phyloP scores from a whole-genome alignment of 1,140 invertebrate species.

The Aethina tumida region DNA sequence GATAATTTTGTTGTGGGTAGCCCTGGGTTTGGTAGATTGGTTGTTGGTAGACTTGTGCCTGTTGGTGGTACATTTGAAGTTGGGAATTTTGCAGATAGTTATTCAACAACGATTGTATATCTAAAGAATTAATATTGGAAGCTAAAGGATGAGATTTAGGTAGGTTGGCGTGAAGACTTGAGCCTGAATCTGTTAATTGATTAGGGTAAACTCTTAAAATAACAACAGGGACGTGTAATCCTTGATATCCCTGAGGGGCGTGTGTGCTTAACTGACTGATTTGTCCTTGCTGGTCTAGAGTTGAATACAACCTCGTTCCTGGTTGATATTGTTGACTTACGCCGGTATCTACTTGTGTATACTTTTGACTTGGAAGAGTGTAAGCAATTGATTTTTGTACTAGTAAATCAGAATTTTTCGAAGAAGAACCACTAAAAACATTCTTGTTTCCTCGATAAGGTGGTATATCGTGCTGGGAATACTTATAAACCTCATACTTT shows the following conservation, averaged over 20 bases:
- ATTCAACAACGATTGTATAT: slow-evolving; percentile 35
- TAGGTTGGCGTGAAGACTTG: slow-evolving; percentile 43
- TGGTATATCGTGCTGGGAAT: slow-evolving; percentile 47
- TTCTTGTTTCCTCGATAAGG: slow-evolving; percentile 21
- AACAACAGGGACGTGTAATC: slow-evolving; percentile 39
- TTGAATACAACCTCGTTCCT: slow-evolving; percentile 30
- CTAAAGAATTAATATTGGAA: slow-evolving; percentile 41
- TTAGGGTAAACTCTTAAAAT: slow-evolving; percentile 45
- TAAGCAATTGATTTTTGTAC: slow-evolving; percentile 13
- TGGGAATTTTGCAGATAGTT: slow-evolving; percentile 25
- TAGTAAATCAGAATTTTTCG: slow-evolving; percentile 10
- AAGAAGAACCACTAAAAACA: background rate
- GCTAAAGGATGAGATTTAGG: slow-evolving; percentile 43
- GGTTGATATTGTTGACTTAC: slow-evolving; percentile 23
- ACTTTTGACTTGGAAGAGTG: slow-evolving; percentile 9
- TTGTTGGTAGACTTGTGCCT: slow-evolving; percentile 4
- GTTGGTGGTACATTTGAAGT: slow-evolving; percentile 8
- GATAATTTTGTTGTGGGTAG: slow-evolving; percentile 13
- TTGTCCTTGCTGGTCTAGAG: slow-evolving; percentile 27
- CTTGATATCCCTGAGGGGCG: slow-evolving; percentile 14
- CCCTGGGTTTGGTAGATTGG: slow-evolving; percentile 34
- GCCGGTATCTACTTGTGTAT: slow-evolving; percentile 6
- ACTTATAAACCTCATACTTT: slow-evolving; percentile 48
- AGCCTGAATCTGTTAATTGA: slow-evolving; percentile 41
- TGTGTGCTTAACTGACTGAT: slow-evolving; percentile 21